Base-by-base conservation (phyloP, 2,888 invertebrate species). In the Cerceris rybyensis region DNA sequence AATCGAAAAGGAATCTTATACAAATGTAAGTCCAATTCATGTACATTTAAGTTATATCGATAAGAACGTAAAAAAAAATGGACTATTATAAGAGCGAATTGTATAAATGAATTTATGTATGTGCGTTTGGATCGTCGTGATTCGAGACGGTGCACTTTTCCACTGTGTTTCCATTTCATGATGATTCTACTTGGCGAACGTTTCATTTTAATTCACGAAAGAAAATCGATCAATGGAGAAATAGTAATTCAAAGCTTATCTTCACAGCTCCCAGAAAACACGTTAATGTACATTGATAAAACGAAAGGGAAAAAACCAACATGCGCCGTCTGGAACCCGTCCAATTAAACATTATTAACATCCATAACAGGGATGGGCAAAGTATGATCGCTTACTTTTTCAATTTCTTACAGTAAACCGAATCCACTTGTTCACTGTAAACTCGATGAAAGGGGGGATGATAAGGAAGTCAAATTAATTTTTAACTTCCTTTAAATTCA, bases 1-100 rank as follows among this genome's bases (percentile, higher is more conserved):
- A 79, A 81, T 60, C 63, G 49, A 4, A 28, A 58, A 55, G 11
- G 41, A 46, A 72, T 57, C 57, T 61, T 77, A 28, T 28, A 28
- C 28, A 78, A 82, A 17, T 14, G 42, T 84, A 84, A 77, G 72
- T 68, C 41, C 60, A 67, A 75, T 81, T 77, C 73, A 67, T 83
- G 83, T 85, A 85, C 69, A 81, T 76, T 71, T 86, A 77, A 84
- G 75, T 75, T 76, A 63, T 77, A 81, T 67, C 58, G 57, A 75
- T 72, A 77, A 43, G 49, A 52, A 65, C 39, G 59, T 60, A 66
- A 64, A 14, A 66, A 64, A 14, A 50, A 39, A 71, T 70, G 70
- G 73, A 69, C 50, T 80, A 46, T 14, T 43, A 65, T 7, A 73
- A 80, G 70, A 64, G 65, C 55, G 69, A 61, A 78, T 66, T 84